These are phyloP conservation scores for Dynastes maya DNA, from an alignment of 2,888 invertebrate genomes.

Conservation along the genomic window DNA sequence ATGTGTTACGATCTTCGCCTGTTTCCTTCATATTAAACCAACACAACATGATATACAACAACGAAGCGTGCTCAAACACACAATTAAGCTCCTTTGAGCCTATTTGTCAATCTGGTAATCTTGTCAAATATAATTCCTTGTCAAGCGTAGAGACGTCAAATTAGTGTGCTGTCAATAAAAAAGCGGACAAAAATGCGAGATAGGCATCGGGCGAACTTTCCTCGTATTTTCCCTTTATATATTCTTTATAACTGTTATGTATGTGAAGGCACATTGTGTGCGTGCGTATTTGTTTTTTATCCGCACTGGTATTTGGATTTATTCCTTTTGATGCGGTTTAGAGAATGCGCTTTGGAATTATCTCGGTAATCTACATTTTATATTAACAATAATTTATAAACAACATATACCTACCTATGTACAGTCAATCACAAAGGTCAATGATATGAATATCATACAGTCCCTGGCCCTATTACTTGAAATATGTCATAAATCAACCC, in stretches of 20 bases:
- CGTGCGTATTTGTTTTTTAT: slow-evolving; percentile 10
- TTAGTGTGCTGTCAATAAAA: slow-evolving; percentile 67
- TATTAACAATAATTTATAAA: neutral
- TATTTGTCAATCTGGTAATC: slow-evolving; percentile 70
- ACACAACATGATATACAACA: slow-evolving; percentile 33
- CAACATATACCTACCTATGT: neutral
- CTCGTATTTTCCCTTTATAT: neutral
- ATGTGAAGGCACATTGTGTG: no score
- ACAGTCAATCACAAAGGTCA: neutral
- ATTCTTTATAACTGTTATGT: neutral
- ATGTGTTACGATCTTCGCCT: neutral
- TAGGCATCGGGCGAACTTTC: slow-evolving; percentile 30
- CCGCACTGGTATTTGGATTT: slow-evolving; percentile 12
- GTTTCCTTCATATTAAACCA: slow-evolving; percentile 5
- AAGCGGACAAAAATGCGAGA: slow-evolving; percentile 36
- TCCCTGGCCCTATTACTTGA: no score
- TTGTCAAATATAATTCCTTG: slow-evolving; percentile 69
- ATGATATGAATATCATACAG: no score
- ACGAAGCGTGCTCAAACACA: slow-evolving; percentile 62
- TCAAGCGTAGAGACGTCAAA: slow-evolving; percentile 67
- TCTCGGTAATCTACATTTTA: slow-evolving; percentile 5
- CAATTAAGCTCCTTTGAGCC: slow-evolving; percentile 68
- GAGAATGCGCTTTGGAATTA: neutral
- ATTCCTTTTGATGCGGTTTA: neutral
- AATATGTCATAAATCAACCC: no score